Evolutionary conservation across 2,888 invertebrate species (phyloP).

Genomic region (Gisinianus flammeolus): DNA sequence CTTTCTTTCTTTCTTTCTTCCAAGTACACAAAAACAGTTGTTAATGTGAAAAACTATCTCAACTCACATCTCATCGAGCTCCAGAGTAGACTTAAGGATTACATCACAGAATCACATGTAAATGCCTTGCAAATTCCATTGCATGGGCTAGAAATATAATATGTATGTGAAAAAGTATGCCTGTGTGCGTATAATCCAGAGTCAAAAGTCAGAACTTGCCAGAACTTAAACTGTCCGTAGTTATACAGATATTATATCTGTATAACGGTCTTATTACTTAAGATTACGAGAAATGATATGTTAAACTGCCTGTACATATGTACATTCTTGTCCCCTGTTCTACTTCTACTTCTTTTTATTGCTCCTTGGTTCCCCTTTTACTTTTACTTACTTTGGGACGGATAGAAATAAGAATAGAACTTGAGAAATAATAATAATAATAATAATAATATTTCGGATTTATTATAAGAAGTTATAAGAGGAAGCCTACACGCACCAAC

Average conservation of each 20-base stretch:
- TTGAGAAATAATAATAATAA: neutral
- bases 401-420: neutral
- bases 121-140: no score
- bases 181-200: no score
- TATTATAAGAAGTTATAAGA: neutral
- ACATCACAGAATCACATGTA: no score
- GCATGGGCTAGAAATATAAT: no score
- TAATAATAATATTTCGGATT: neutral
- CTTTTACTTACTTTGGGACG: neutral
- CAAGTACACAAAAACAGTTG: neutral
- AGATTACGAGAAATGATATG: slow-evolving; percentile 20
- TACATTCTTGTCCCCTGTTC: neutral
- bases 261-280: neutral
- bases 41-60: neutral
- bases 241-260: no score
- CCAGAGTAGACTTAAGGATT: neutral
- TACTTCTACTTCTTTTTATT: neutral
- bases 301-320: no score
- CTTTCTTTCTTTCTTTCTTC: neutral
- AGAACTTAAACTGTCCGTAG: no score
- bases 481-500: no score
- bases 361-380: neutral
- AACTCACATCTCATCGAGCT: neutral
- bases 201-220: no score
- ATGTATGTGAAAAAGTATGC: no score